Conservation (phyloP, 2,888 invertebrate genomes). For the Busseola fusca region DNA sequence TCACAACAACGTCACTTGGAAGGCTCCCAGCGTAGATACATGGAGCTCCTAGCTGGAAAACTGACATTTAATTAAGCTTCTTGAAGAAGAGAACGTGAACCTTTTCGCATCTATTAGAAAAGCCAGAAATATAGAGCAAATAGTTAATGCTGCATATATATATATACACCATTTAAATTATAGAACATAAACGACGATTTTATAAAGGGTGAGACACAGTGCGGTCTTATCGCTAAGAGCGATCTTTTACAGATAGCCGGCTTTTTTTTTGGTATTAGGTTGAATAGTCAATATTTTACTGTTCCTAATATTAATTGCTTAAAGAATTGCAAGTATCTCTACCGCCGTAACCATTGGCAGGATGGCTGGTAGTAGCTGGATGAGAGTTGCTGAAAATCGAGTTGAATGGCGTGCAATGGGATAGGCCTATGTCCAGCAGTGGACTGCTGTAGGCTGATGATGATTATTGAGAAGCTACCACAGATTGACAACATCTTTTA, state of each 20-base stretch:
- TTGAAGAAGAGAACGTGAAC: conserved; percentile 21
- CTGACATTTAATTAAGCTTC: conserved; percentile 51
- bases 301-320: background rate
- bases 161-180: no score
- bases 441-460: background rate
- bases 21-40: conserved; percentile 9
- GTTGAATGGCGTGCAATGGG: no score
- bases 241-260: no score
- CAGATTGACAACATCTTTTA: background rate
- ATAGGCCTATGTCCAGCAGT: background rate
- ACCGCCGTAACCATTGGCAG: no score
- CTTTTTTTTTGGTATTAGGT: no score
- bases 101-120: background rate
- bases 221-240: no score
- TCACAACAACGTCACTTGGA: conserved; percentile 32
- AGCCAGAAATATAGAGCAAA: background rate
- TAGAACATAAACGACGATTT: no score
- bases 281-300: background rate
- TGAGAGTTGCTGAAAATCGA: no score
- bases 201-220: no score
- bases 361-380: no score
- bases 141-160: background rate
- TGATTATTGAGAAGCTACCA: background rate
- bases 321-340: background rate
- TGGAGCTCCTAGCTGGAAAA: conserved; percentile 16